Percentiles rank a stretch among this genome's conserved stretches.
Conservation (phyloP, 2,113 vertebrate genomes). For the Pomatorhinus ruficollis region DNA sequence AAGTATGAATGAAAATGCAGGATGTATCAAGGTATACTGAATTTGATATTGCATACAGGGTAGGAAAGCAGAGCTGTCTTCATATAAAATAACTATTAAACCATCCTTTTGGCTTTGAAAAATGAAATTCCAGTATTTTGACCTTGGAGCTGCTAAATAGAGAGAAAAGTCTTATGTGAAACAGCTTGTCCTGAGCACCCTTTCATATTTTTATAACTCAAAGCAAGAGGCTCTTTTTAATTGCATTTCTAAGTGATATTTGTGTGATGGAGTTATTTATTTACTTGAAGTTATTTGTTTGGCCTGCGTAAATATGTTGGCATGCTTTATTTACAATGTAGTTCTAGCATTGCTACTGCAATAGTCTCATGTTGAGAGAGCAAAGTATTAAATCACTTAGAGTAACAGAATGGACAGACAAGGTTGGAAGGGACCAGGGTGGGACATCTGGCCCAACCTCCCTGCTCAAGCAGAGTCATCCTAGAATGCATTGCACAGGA, state of each 20-base stretch:
- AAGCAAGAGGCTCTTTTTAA: neutral
- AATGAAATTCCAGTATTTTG: constrained; percentile 8
- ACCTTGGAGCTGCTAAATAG: neutral
- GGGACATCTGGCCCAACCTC: neutral
- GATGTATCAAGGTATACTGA: neutral
- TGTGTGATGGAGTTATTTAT: neutral
- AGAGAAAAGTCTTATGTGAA: neutral
- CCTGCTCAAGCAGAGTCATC: no score
- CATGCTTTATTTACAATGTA: constrained; percentile 4
- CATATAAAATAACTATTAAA: constrained; percentile 15
- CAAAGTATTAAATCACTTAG: neutral
- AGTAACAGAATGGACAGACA: neutral
- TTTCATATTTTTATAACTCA: neutral
- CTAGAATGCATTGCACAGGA: neutral
- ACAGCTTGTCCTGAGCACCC: neutral
- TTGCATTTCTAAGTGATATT: constrained; percentile 33
- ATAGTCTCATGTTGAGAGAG: neutral
- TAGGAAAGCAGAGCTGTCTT: constrained; percentile 9
- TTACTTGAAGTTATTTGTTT: constrained; percentile 27
- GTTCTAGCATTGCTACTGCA: neutral
- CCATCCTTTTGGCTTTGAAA: constrained; percentile 18
- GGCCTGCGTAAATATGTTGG: neutral
- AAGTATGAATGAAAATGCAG: neutral
- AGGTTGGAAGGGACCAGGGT: neutral
- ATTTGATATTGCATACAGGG: neutral